A percentile compares a stretch with the other conserved stretches of the same genome.
Evolutionary conservation across 2,888 invertebrate species (phyloP).

Genomic region (Rotaria socialis): DNA sequence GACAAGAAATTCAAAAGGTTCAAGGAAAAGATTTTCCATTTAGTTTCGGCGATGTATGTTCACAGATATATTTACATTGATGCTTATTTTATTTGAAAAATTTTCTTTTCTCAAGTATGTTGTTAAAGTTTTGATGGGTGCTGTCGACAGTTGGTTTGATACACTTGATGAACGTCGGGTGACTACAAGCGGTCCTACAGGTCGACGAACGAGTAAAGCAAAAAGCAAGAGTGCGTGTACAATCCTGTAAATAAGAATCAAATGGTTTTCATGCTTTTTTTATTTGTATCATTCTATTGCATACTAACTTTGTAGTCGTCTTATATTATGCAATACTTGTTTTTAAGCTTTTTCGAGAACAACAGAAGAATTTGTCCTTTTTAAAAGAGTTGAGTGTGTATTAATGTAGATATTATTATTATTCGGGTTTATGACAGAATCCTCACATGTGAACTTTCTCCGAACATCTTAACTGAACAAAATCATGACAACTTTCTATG

Average conservation of each 20-base stretch:
- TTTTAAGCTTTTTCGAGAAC: too few species aligned
- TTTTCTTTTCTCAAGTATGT: neutral
- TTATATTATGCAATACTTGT: too few species aligned
- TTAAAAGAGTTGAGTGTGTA: too few species aligned
- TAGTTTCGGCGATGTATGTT: slow-evolving; percentile 42
- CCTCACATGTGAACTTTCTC: too few species aligned
- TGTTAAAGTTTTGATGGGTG: slow-evolving; percentile 17
- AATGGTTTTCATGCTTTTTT: neutral
- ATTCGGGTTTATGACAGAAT: too few species aligned
- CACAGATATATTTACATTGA: neutral
- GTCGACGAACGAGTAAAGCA: neutral
- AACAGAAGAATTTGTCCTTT: too few species aligned
- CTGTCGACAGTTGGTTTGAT: slow-evolving; percentile 16
- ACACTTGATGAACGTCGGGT: slow-evolving; percentile 3
- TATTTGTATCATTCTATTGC: neutral
- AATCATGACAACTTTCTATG: too few species aligned
- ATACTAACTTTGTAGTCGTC: too few species aligned
- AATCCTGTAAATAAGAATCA: neutral
- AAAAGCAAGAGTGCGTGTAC: neutral
- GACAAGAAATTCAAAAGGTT: slow-evolving; percentile 24
- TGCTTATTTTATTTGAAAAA: too few species aligned
- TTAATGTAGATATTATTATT: too few species aligned
- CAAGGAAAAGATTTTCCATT: slow-evolving; percentile 42
- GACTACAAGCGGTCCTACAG: neutral
- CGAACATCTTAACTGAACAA: too few species aligned